Evolutionary conservation across 1,140 invertebrate species (phyloP).

Genomic region (Magallana gigas): DNA sequence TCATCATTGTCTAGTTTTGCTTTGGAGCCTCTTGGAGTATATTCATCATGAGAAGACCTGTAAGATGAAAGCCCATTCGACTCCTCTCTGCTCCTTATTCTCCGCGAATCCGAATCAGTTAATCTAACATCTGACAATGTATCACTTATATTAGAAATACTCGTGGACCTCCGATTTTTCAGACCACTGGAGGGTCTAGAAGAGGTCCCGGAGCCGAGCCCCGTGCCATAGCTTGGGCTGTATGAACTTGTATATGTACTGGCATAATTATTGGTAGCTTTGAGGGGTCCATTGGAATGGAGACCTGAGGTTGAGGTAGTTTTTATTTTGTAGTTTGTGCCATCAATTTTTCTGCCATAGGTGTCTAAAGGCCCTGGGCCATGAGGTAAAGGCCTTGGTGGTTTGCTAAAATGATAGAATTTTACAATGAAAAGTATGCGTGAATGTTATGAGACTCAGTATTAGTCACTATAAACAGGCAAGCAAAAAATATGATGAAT

Average conservation of each 20-base stretch:
- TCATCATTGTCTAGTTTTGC: constrained; percentile 35
- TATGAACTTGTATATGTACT: constrained; percentile 48
- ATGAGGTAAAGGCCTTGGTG: constrained; percentile 59
- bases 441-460: not conserved
- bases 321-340: constrained; percentile 46
- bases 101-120: constrained; percentile 29
- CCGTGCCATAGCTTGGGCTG: constrained; percentile 29
- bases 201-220: constrained; percentile 23
- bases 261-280: constrained; percentile 62
- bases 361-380: constrained; percentile 72
- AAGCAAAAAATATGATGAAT: too few relatives aligned
- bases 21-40: not conserved
- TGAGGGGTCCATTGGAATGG: constrained; percentile 62
- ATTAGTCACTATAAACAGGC: not conserved
- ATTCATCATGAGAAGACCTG: constrained; percentile 21
- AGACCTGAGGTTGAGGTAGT: constrained; percentile 43
- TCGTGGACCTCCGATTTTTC: constrained; percentile 39
- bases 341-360: constrained; percentile 63
- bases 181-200: constrained; percentile 47
- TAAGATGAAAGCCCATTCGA: not conserved
- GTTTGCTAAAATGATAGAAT: not conserved
- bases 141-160: constrained; percentile 51
- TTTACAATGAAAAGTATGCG: not conserved
- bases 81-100: constrained; percentile 27
- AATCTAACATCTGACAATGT: constrained; percentile 40